phyloP scores from a whole-genome alignment of 2,888 invertebrate genomes.

The Parascotia fuliginaria region DNA sequence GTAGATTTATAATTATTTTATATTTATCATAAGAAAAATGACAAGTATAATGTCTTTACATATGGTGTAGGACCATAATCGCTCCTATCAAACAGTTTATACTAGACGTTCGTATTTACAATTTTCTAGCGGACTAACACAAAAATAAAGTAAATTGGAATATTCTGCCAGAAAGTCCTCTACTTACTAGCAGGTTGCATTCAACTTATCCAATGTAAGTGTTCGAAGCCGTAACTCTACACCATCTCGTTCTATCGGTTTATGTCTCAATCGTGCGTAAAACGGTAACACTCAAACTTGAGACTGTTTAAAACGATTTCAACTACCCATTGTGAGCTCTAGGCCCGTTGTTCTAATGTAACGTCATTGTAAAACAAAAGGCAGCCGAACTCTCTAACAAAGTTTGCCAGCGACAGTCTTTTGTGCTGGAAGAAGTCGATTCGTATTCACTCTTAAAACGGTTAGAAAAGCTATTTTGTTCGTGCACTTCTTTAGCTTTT shows the following conservation, averaged over 20 bases:
- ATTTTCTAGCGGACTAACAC: too few species aligned
- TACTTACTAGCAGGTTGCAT: background rate
- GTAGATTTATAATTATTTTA: too few species aligned
- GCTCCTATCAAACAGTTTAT: too few species aligned
- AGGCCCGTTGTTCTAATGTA: conserved; percentile 67
- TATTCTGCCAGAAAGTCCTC: background rate
- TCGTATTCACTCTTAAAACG: conserved; percentile 51
- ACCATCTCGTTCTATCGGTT: conserved; percentile 49
- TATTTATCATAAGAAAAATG: too few species aligned
- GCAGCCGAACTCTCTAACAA: conserved; percentile 57
- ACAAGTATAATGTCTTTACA: too few species aligned
- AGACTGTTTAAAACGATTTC: conserved; percentile 69
- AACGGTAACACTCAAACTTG: conserved; percentile 59
- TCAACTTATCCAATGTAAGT: background rate
- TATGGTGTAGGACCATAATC: too few species aligned
- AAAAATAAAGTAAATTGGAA: background rate
- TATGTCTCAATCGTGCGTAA: conserved; percentile 70
- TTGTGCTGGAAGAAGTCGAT: conserved; percentile 68
- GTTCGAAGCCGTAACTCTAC: background rate
- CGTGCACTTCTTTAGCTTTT: conserved; percentile 17
- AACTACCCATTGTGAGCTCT: conserved; percentile 61
- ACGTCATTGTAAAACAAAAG: conserved; percentile 76
- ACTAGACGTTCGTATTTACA: too few species aligned
- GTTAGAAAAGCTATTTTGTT: conserved; percentile 37
- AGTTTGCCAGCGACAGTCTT: conserved; percentile 71